Evolutionary conservation across 2,113 vertebrate genomes (phyloP), one percentile per base, ranked within the genome.

Genomic region (Siphamia tubifer): DNA sequence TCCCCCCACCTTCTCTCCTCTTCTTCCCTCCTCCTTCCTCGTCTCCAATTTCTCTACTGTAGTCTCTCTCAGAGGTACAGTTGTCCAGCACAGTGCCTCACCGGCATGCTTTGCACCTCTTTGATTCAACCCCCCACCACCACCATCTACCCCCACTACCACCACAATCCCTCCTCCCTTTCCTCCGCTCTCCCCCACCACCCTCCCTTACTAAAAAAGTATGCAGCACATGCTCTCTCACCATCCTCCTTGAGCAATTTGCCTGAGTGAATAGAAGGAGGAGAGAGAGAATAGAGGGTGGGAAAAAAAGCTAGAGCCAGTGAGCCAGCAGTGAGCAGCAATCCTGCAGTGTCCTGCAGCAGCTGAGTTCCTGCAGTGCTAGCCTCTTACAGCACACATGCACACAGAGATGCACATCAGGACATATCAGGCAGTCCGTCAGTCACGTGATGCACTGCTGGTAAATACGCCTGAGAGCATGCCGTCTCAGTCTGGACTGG

Each of bases 301-400:
- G 31, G 39, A 60, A 11, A 58, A 27, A 61, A 24, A 68, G 34
- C 31, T 64, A 66, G 62, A 76, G 74, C 39, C 25, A 39, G 70
- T 67, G 79, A 87, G 89, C 19, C 67, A 64, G 85, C 77, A 89
- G 76, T 68, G 73, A 87, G 25, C 79, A 81, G 79, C 83, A 80
- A 85, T 90, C 87, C 89, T 91, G 91, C 91, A 92, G 88, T 85
- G 85, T 91, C 90, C 91, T 91, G 89, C 92, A 90, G 92, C 89
- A 89, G 82, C 80, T 80, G 67, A 85, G 74, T 82, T 92, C 85
- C 87, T 93, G 92, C 91, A 93, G 92, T 90, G 83, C 81, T 51
- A 83, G 77, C 76, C 70, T 76, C 65, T 67, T 51, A 53, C 61
- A 82, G 66, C 74, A 61, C 65, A 53, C 72, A 60, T 39, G 21